Conservation (phyloP, 2,797 vertebrate species). For the Oryzias sinensis region DNA sequence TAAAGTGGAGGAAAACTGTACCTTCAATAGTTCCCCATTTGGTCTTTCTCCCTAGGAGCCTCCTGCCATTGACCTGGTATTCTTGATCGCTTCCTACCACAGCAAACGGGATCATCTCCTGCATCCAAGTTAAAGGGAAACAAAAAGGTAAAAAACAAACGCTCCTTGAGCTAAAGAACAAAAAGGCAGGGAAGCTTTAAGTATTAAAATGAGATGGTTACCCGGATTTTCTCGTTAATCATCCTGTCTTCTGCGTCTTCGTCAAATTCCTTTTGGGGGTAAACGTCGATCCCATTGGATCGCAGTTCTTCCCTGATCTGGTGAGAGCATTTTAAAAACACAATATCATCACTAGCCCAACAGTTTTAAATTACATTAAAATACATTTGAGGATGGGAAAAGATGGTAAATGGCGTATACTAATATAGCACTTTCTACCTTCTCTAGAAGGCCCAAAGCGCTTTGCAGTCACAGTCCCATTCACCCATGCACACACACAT, state of each 20-base stretch:
- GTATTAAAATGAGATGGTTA: conserved; percentile 71
- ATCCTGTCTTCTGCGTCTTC: conserved; percentile 91
- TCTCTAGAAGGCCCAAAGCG: too few relatives aligned
- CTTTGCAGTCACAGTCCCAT: too few relatives aligned
- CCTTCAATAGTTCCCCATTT: conserved; percentile 99
- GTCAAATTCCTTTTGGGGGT: conserved; percentile 96
- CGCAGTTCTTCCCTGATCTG: conserved; percentile 94
- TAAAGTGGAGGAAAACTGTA: conserved; percentile 46
- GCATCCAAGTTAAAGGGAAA: conserved; percentile 13
- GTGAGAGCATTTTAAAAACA: conserved; percentile 18
- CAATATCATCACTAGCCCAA: background rate
- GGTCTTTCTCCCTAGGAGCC: conserved; percentile 96
- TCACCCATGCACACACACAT: too few relatives aligned
- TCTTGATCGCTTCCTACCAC: conserved; percentile 98
- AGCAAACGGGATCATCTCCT: conserved; percentile 99
- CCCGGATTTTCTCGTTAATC: conserved; percentile 96
- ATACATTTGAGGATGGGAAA: background rate
- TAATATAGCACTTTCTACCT: too few relatives aligned
- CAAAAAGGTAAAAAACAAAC: conserved; percentile 8
- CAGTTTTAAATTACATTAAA: conserved; percentile 13
- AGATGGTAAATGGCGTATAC: too few relatives aligned
- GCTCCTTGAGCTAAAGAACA: background rate
- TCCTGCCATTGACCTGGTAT: conserved; percentile 95
- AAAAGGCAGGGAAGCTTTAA: background rate
- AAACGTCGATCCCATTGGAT: conserved; percentile 92